Percentiles rank a stretch among this genome's conserved stretches.
phyloP scores from a whole-genome alignment of 2,797 vertebrate genomes.

The Arrhamphus sclerolepis region DNA sequence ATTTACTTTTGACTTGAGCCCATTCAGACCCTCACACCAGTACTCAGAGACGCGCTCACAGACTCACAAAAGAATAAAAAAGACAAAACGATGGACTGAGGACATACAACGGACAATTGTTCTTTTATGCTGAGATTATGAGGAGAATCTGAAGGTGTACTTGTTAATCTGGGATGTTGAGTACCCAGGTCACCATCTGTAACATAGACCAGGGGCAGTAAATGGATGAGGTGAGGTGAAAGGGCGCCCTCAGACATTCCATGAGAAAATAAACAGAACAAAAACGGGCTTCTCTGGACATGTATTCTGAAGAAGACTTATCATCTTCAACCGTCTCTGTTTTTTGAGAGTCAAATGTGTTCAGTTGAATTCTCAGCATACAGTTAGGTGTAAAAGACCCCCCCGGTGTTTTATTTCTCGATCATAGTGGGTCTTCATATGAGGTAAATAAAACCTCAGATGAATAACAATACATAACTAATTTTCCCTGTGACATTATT shows the following conservation, averaged over 20 bases:
- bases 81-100: conserved; percentile 55
- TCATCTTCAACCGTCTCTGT: conserved; percentile 38
- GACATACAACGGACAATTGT: conserved; percentile 45
- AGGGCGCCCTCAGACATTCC: conserved; percentile 75
- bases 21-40: conserved; percentile 54
- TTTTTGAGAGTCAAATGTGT: conserved; percentile 20
- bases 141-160: conserved; percentile 62
- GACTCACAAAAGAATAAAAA: conserved; percentile 1
- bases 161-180: conserved; percentile 66
- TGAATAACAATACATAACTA: too few relatives aligned
- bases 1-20: conserved; percentile 77
- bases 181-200: conserved; percentile 74
- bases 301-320: conserved; percentile 63
- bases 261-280: conserved; percentile 80
- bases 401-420: too few relatives aligned
- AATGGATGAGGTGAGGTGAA: conserved; percentile 76
- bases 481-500: too few relatives aligned
- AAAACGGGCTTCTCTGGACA: conserved; percentile 69
- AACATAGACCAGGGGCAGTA: conserved; percentile 78
- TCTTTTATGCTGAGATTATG: conserved; percentile 40
- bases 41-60: conserved; percentile 35
- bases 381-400: too few relatives aligned
- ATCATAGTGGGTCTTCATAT: too few relatives aligned
- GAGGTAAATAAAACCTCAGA: too few relatives aligned
- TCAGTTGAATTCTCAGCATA: conserved; percentile 3